phyloP scores from a whole-genome alignment of 2,888 invertebrate genomes.

The Oscheius sp. region DNA sequence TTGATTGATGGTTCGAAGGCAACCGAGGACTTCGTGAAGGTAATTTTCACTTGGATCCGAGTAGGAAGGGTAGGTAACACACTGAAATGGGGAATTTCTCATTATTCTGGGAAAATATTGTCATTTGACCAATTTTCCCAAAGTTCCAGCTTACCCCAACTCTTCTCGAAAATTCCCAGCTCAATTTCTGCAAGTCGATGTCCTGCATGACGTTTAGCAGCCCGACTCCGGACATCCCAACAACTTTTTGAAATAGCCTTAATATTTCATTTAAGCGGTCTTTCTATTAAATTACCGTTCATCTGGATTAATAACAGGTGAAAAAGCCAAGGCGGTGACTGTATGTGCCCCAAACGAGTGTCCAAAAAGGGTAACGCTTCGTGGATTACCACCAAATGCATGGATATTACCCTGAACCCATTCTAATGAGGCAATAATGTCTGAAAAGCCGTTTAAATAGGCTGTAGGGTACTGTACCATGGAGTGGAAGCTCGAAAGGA shows the following conservation, averaged over 20 bases:
- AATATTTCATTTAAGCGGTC: neutral
- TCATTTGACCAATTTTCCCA: neutral
- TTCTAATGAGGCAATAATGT: slow-evolving; percentile 9
- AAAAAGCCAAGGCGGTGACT: slow-evolving; percentile 18
- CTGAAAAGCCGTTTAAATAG: slow-evolving; percentile 8
- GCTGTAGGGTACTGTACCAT: too few relatives aligned
- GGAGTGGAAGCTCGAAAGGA: slow-evolving; percentile 50
- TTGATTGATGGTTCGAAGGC: neutral
- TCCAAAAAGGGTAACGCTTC: slow-evolving; percentile 31
- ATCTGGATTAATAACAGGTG: slow-evolving; percentile 24
- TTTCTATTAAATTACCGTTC: neutral
- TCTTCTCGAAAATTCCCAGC: neutral
- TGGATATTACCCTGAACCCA: slow-evolving; percentile 31
- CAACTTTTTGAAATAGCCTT: slow-evolving; percentile 24
- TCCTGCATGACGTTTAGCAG: neutral
- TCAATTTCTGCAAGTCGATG: neutral
- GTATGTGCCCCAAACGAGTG: slow-evolving; percentile 25
- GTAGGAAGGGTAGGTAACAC: neutral
- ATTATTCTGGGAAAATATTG: too few relatives aligned
- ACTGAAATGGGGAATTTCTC: neutral
- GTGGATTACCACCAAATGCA: slow-evolving; percentile 23
- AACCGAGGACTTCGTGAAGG: neutral
- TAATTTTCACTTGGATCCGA: slow-evolving; percentile 8
- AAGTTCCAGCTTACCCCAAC: neutral
- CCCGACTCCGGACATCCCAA: slow-evolving; percentile 10